phyloP scores from a whole-genome alignment of 2,113 vertebrate genomes.

The Ctenodactylus gundi region DNA sequence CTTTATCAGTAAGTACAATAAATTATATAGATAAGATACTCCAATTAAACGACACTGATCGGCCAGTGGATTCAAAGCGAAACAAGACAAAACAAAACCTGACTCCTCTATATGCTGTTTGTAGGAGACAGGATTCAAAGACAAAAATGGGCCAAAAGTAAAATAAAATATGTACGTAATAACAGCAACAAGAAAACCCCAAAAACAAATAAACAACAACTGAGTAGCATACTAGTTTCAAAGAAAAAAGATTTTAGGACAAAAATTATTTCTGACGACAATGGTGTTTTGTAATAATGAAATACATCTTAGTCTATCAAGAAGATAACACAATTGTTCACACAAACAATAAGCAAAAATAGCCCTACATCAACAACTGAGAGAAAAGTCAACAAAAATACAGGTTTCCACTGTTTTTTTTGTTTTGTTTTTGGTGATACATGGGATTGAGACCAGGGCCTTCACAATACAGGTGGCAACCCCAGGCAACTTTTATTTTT shows the following conservation, averaged over 20 bases:
- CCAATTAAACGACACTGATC: neutral
- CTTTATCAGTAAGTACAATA: slow-evolving; percentile 2
- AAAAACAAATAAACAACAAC: too few species aligned
- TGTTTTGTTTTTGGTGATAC: too few species aligned
- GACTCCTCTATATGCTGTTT: neutral
- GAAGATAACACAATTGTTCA: neutral
- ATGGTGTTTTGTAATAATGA: neutral
- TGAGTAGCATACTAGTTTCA: neutral
- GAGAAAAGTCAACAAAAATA: neutral
- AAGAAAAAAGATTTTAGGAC: slow-evolving; percentile 6
- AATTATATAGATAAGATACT: neutral
- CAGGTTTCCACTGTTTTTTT: neutral
- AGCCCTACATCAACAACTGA: neutral
- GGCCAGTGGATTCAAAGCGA: neutral
- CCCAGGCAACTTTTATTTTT: too few species aligned
- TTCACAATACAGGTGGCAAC: too few species aligned
- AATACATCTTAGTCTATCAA: neutral
- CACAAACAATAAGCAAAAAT: neutral
- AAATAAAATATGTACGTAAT: neutral
- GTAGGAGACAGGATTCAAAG: neutral
- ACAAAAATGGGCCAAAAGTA: neutral
- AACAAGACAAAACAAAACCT: neutral
- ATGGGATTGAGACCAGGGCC: too few species aligned
- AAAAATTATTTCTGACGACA: slow-evolving; percentile 18
- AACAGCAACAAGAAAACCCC: too few species aligned